Evolutionary conservation across 2,113 vertebrate genomes (phyloP).

Genomic region (Microcebus griseorufus): DNA sequence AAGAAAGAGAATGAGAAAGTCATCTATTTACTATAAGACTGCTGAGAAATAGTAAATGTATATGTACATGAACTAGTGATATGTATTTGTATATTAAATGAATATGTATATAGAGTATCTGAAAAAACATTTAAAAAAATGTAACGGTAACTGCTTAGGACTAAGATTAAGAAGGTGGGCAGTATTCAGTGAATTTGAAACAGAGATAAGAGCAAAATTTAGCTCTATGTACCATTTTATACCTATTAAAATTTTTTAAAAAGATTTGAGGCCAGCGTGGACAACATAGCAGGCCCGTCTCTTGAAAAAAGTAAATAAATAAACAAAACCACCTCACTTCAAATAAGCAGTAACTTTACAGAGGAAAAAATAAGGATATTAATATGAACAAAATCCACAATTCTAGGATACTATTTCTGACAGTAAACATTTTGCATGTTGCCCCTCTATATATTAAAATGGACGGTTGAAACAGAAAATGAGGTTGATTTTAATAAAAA

Average conservation of each 20-base stretch:
- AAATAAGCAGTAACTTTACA: constrained; percentile 9
- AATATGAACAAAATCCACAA: background rate
- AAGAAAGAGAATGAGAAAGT: background rate
- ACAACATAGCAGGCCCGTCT: too few relatives aligned
- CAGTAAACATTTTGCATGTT: background rate
- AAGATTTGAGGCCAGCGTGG: too few relatives aligned
- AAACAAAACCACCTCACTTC: background rate
- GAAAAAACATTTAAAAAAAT: background rate
- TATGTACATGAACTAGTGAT: too few relatives aligned
- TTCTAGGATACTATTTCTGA: background rate
- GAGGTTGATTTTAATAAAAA: background rate
- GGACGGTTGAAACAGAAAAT: background rate
- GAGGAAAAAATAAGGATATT: background rate
- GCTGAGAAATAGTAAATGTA: background rate
- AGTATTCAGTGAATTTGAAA: background rate
- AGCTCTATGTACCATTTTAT: background rate
- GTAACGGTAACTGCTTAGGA: background rate
- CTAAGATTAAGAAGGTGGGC: background rate
- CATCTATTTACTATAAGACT: background rate
- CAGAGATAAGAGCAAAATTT: background rate
- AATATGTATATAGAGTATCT: background rate
- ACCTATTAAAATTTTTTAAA: background rate
- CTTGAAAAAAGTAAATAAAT: background rate
- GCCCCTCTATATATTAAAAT: background rate
- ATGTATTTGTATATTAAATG: too few relatives aligned